Percentiles rank a stretch among this genome's conserved stretches.
phyloP scores from a whole-genome alignment of 2,888 invertebrate genomes.

The Microplitis manilae region DNA sequence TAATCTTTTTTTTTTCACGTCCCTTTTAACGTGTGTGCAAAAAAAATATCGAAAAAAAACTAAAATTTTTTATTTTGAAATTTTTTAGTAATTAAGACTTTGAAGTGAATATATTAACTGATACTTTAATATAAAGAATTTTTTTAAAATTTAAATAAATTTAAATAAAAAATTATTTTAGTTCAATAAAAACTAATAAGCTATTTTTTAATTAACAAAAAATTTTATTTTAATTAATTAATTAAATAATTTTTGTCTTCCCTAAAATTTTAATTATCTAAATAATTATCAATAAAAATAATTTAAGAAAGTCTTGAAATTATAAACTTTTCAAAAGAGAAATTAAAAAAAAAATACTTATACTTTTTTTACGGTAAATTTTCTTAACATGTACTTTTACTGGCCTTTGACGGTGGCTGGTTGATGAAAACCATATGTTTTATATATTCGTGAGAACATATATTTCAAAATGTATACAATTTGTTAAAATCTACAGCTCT shows the following conservation, averaged over 20 bases:
- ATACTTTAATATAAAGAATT: not conserved
- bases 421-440: not conserved
- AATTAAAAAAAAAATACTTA: too few relatives aligned
- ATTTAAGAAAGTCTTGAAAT: too few relatives aligned
- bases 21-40: conserved; percentile 2
- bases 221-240: too few relatives aligned
- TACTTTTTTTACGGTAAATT: too few relatives aligned
- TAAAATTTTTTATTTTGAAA: not conserved
- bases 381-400: too few relatives aligned
- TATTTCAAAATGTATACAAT: not conserved
- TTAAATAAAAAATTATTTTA: not conserved
- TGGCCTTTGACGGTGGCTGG: not conserved
- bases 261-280: too few relatives aligned
- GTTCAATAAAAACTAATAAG: not conserved
- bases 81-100: not conserved
- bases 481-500: too few relatives aligned
- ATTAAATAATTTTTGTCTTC: too few relatives aligned
- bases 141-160: not conserved
- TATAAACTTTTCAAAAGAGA: too few relatives aligned
- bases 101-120: not conserved
- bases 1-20: conserved; percentile 20
- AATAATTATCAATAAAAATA: too few relatives aligned
- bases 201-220: too few relatives aligned
- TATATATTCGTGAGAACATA: not conserved
- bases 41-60: not conserved